Base-by-base conservation (phyloP, 2,113 vertebrate genomes). In the Oncorhynchus tshawytscha region DNA sequence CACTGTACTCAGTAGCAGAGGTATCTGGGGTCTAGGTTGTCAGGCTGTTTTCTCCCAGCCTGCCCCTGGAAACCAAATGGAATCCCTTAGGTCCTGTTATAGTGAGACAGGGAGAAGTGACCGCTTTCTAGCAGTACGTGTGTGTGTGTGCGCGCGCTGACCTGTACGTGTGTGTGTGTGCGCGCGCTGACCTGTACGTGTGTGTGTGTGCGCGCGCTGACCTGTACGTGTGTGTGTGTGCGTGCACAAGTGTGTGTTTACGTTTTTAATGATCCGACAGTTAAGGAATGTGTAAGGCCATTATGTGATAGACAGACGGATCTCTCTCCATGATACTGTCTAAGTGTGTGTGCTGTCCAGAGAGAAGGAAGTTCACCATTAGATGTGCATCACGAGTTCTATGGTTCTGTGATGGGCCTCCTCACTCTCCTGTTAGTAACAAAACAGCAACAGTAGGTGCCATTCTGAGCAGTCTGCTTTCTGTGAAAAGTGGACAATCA, bases 81-180 rank as follows among this genome's bases (percentile, higher is more conserved):
- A 84, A 83, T 86, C 84, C 83, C 86, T 39, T 76, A 71, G 82
- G 89, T 13, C 83, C 79, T 66, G 78, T 88, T 87, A 88, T 78
- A 85, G 29, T 6, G 39, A 73, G 54, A 66, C 79, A 71, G 69
- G 74, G 78, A 82, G 78, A 57, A 66, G 73, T 64, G 18, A 60
- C 20, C 7, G n/a, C 59, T 39, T n/a, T 60, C 5, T 60, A 60
- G 59, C 59, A n/a, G 12, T 8, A 3, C 3, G 25, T 66, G 39
- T 39, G 39, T 39, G 39, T 39, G 34, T 9, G 24, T 66, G 34
- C 6, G 31, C 6, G 34, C 6, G 8, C 8, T 8, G 1, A 39
- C 8, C 34, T 39, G 39, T 39, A 9, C 9, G 8, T 9, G 39
- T 9, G 7, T 39, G 2, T 39, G 39, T 39, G 8, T 39, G n/a